phyloP scores from a whole-genome alignment of 2,113 vertebrate species.

The Cygnus buccinator region DNA sequence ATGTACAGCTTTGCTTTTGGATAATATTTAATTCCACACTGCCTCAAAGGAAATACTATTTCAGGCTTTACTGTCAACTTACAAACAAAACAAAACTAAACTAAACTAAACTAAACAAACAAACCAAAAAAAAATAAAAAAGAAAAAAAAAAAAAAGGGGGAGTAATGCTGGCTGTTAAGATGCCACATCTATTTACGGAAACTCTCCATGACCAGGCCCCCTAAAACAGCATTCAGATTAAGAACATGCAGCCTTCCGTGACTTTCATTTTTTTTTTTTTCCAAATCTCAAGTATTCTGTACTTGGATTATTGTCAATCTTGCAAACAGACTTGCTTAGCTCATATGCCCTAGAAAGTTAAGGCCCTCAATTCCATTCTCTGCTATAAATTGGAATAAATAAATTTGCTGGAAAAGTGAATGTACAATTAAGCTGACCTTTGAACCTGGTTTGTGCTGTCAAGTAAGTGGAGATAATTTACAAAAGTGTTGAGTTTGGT shows the following conservation, averaged over 20 bases:
- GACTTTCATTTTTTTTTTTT: not conserved
- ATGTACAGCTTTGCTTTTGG: not conserved
- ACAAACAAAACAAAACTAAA: not conserved
- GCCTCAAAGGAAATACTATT: not conserved
- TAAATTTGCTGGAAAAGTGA: not conserved
- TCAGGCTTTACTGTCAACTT: not conserved
- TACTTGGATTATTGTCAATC: not conserved
- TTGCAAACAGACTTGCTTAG: not conserved
- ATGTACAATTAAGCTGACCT: not conserved
- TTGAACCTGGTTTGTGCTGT: not conserved
- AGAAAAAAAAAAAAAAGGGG: too few species aligned
- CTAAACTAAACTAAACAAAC: too few species aligned
- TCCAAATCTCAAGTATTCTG: not conserved
- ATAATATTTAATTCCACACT: not conserved
- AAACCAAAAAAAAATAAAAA: too few species aligned
- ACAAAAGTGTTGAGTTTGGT: not conserved
- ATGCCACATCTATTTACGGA: not conserved
- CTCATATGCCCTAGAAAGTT: fast-evolving
- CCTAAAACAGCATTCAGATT: not conserved
- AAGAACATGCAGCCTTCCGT: not conserved
- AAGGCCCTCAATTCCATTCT: not conserved
- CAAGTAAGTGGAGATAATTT: not conserved
- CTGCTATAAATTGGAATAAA: not conserved
- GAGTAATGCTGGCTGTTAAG: not conserved
- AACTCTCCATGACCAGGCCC: not conserved